These are phyloP conservation scores for Mactromeris polynyma DNA, from an alignment of 2,888 invertebrate species.

Conservation along the genomic window DNA sequence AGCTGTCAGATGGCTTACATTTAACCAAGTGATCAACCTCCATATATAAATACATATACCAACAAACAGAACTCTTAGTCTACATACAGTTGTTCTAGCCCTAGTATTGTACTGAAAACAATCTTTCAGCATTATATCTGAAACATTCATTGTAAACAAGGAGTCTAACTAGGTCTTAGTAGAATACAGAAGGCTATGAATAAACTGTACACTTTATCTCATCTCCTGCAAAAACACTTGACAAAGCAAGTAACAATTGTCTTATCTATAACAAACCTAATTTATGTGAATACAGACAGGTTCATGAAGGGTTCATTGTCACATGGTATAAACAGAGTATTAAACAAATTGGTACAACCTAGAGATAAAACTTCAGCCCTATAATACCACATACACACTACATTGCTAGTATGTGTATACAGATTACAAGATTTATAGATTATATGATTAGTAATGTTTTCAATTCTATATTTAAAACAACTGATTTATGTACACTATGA, in stretches of 20 bases:
- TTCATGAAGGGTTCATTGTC: slow-evolving; percentile 8
- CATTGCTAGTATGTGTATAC: neutral
- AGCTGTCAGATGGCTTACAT: no score
- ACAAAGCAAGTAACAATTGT: neutral
- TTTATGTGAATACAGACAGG: neutral
- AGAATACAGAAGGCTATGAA: neutral
- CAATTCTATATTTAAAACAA: neutral
- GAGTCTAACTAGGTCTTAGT: neutral
- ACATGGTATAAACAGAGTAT: neutral
- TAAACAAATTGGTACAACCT: neutral
- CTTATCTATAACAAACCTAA: neutral
- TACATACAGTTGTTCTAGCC: no score
- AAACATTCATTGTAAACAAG: neutral
- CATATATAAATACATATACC: no score
- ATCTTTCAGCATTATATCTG: no score
- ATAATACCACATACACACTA: neutral
- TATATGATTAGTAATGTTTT: neutral
- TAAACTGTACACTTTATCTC: neutral
- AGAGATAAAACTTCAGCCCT: neutral
- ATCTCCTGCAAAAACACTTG: neutral
- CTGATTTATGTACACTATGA: neutral
- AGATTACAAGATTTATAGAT: slow-evolving; percentile 15
- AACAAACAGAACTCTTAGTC: no score
- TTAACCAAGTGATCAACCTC: no score
- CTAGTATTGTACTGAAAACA: no score